These are phyloP conservation scores for Perizoma flavofasciatum DNA, from an alignment of 2,888 invertebrate species.

Conservation along the genomic window DNA sequence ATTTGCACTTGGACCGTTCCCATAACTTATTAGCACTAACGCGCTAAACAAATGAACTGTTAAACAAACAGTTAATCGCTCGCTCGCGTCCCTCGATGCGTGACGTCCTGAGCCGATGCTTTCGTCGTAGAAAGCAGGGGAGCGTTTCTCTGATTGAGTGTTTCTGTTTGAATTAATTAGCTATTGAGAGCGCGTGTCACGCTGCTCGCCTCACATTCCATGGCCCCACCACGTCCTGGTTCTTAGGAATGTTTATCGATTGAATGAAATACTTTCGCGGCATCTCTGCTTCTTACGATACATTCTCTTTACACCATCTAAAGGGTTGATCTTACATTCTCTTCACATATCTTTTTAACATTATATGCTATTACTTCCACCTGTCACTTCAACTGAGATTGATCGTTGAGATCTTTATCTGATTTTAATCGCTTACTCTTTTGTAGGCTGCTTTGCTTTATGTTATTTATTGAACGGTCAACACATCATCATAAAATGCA, in stretches of 20 bases:
- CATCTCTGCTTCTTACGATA: conserved; percentile 6
- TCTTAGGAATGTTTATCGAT: conserved; percentile 71
- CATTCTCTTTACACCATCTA: conserved; percentile 4
- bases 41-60: conserved; percentile 62
- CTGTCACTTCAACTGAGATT: conserved; percentile 3
- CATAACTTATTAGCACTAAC: conserved; percentile 49
- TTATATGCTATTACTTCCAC: background rate
- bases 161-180: conserved; percentile 81
- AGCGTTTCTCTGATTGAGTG: conserved; percentile 79
- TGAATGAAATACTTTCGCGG: conserved; percentile 62
- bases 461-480: conserved; percentile 5
- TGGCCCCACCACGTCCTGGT: conserved; percentile 66
- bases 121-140: conserved; percentile 76
- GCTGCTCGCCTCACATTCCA: conserved; percentile 74
- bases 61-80: conserved; percentile 63
- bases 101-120: conserved; percentile 66
- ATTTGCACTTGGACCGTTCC: conserved; percentile 27
- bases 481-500: conserved; percentile 25
- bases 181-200: conserved; percentile 77
- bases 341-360: background rate
- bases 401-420: background rate
- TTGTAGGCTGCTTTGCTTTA: background rate
- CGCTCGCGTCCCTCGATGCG: conserved; percentile 57
- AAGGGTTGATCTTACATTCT: background rate
- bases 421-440: conserved; percentile 1